phyloP scores from a whole-genome alignment of 2,888 invertebrate genomes.

The Neoitamus cyanurus region DNA sequence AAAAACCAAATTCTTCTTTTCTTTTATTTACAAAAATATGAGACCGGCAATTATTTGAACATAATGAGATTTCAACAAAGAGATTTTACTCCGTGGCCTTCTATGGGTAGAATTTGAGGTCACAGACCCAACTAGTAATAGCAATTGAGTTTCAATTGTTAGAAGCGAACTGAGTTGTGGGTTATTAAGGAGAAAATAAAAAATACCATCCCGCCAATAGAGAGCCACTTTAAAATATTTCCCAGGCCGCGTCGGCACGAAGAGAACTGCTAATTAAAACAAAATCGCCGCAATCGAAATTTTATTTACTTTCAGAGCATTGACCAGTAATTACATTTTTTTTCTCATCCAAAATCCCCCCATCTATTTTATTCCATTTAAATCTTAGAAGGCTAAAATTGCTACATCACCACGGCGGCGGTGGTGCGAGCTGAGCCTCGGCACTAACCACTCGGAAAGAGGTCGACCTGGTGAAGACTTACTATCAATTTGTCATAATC shows the following conservation, averaged over 20 bases:
- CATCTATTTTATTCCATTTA: constrained; percentile 24
- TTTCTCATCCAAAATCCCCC: background rate
- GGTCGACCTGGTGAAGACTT: constrained; percentile 18
- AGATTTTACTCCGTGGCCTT: background rate
- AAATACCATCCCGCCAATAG: background rate
- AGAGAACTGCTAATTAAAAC: constrained; percentile 18
- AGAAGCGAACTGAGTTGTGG: background rate
- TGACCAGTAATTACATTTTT: constrained; percentile 41
- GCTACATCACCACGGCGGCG: constrained; percentile 12
- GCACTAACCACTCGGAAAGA: constrained; percentile 3
- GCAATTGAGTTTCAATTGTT: background rate
- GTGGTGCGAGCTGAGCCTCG: background rate
- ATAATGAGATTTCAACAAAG: background rate
- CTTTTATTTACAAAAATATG: background rate
- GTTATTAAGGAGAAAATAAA: background rate
- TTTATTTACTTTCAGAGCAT: constrained; percentile 27
- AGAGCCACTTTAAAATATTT: background rate
- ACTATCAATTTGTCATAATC: constrained; percentile 45
- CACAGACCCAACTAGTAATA: background rate
- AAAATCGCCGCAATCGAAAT: constrained; percentile 29
- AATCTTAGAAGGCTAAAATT: background rate
- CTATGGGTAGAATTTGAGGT: background rate
- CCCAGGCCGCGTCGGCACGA: background rate
- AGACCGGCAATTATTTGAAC: background rate
- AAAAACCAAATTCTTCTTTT: background rate